Conservation (phyloP, 2,888 invertebrate species). For the Sesamia inferens region DNA sequence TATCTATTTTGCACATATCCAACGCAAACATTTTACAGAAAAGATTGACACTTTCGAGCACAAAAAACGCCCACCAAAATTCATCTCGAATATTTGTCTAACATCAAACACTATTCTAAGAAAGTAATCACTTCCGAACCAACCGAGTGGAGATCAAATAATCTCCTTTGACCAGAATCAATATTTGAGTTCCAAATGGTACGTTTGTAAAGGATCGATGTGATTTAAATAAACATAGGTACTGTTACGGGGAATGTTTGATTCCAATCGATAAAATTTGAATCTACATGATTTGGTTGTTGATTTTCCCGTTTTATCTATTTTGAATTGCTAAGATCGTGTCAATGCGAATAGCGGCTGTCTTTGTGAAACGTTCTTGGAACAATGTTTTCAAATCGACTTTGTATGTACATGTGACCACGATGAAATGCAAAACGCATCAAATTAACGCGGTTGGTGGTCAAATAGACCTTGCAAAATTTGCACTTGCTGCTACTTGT, state of each 20-base stretch:
- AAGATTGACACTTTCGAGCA: constrained; percentile 35
- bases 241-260: constrained; percentile 67
- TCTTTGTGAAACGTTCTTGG: constrained; percentile 34
- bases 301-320: constrained; percentile 55
- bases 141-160: constrained; percentile 80
- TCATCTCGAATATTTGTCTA: constrained; percentile 55
- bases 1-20: constrained; percentile 26
- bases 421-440: neutral
- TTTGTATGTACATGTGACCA: constrained; percentile 2
- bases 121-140: constrained; percentile 74
- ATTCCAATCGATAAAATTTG: constrained; percentile 66
- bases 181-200: constrained; percentile 78
- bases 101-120: constrained; percentile 73
- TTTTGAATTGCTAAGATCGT: constrained; percentile 59
- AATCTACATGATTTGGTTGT: constrained; percentile 65
- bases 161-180: constrained; percentile 78
- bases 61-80: constrained; percentile 43
- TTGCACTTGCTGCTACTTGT: neutral
- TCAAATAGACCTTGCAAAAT: neutral
- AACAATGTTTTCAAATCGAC: constrained; percentile 31
- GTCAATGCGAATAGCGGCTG: constrained; percentile 38
- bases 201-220: constrained; percentile 71
- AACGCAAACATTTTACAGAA: constrained; percentile 22
- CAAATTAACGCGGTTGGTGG: neutral
- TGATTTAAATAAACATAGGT: constrained; percentile 81